phyloP scores from a whole-genome alignment of 2,888 invertebrate species.

The Cyaniris semiargus region DNA sequence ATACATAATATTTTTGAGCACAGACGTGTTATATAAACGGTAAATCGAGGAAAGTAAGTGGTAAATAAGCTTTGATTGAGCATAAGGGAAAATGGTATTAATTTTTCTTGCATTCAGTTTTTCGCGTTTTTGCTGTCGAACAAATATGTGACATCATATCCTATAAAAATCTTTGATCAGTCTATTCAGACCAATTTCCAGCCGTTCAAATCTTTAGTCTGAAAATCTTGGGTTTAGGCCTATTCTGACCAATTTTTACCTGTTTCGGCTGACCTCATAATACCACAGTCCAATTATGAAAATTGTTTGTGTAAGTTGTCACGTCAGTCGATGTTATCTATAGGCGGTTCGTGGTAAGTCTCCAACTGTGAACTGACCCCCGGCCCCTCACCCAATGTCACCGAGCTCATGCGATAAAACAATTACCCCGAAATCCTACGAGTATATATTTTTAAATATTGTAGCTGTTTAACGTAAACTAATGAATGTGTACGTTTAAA shows the following conservation, averaged over 20 bases:
- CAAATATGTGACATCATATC: too few relatives aligned
- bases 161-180: too few relatives aligned
- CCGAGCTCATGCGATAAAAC: conserved; percentile 78
- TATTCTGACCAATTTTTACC: neutral
- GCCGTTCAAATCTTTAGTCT: too few relatives aligned
- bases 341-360: conserved; percentile 59
- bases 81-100: too few relatives aligned
- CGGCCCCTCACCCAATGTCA: conserved; percentile 55
- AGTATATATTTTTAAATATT: neutral
- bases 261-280: neutral
- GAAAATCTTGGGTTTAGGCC: too few relatives aligned
- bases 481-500: neutral
- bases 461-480: neutral
- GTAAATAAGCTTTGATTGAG: too few relatives aligned
- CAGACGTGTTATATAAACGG: too few relatives aligned
- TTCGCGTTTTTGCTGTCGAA: too few relatives aligned
- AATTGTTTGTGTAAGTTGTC: conserved; percentile 65
- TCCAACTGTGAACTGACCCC: conserved; percentile 47
- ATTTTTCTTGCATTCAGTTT: too few relatives aligned
- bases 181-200: too few relatives aligned
- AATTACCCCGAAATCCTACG: conserved; percentile 68
- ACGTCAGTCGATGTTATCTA: conserved; percentile 72
- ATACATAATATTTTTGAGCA: too few relatives aligned
- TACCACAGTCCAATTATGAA: conserved; percentile 49
- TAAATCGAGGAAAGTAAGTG: too few relatives aligned